Base-by-base conservation (phyloP, 2,113 vertebrate genomes). In the Esox niger region DNA sequence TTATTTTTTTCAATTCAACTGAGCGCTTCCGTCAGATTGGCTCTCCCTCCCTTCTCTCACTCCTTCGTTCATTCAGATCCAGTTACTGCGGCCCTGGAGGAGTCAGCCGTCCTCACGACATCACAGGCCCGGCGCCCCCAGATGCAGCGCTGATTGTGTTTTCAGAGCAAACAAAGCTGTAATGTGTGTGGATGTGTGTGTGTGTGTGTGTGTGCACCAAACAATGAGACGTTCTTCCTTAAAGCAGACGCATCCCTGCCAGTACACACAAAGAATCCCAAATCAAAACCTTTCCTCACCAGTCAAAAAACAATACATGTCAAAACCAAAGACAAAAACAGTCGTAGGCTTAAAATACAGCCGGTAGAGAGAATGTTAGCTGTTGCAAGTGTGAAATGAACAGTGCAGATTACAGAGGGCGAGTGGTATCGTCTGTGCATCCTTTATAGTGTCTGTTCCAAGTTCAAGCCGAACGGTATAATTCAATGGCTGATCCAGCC, bases 1-100 rank as follows among this genome's bases (percentile, higher is more conserved):
- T n/a, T n/a, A n/a, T n/a, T n/a, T 84, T 83, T 73, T 79, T 83
- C 80, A 73, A 75, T 83, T 81, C 74, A 79, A 75, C 79, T 68
- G 76, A 64, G 68, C 2, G 78, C 75, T 75, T 82, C 77, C 70
- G 74, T 77, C 80, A 81, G 71, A 79, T 82, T 79, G 82, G 87
- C 79, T 73, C 38, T 26, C 76, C 72, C 56, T 52, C 62, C 69
- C 61, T 26, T 71, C 32, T 43, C 32, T 58, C 62, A 25, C 55
- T 43, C 23, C 23, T 7, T 43, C 15, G 38, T 74, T 64, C 25
- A 32, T 69, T 30, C 68, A 75, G 84, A 86, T 84, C 74, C 58
- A 65, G 75, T 87, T 89, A 86, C 58, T 64, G 77, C 77, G 82
- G 78, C 80, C 77, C 62, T 56, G 57, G 59, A 59, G 62, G 61